Evolutionary conservation across 2,113 vertebrate species (phyloP).

Genomic region (Cryptomyrus ogoouensis): DNA sequence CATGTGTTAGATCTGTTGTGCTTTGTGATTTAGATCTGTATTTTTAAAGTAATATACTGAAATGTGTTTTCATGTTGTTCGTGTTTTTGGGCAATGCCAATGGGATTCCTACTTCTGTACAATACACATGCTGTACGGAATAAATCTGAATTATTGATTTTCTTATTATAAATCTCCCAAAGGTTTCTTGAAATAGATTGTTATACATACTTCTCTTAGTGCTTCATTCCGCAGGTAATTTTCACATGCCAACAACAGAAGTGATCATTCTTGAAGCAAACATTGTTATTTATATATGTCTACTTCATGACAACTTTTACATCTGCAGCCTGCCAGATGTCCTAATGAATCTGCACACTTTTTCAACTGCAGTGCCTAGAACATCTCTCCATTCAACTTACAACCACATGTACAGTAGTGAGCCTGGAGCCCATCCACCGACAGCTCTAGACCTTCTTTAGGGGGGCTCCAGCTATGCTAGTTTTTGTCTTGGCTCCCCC

Average conservation of each 20-base stretch:
- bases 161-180: neutral
- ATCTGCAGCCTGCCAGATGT: neutral
- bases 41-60: neutral
- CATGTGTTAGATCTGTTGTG: neutral
- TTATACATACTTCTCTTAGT: neutral
- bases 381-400: neutral
- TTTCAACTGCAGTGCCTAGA: neutral
- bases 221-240: neutral
- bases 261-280: neutral
- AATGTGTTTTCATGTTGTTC: neutral
- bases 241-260: neutral
- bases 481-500: neutral
- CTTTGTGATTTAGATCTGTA: neutral
- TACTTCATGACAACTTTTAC: neutral
- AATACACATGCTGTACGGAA: neutral
- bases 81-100: neutral
- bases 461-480: neutral
- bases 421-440: neutral
- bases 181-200: neutral
- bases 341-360: neutral
- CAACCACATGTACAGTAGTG: neutral
- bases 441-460: neutral
- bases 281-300: neutral
- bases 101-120: neutral
- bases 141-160: slow-evolving; percentile 1